Evolutionary conservation across 2,113 vertebrate genomes (phyloP).

Genomic region (Engystomops pustulosus): DNA sequence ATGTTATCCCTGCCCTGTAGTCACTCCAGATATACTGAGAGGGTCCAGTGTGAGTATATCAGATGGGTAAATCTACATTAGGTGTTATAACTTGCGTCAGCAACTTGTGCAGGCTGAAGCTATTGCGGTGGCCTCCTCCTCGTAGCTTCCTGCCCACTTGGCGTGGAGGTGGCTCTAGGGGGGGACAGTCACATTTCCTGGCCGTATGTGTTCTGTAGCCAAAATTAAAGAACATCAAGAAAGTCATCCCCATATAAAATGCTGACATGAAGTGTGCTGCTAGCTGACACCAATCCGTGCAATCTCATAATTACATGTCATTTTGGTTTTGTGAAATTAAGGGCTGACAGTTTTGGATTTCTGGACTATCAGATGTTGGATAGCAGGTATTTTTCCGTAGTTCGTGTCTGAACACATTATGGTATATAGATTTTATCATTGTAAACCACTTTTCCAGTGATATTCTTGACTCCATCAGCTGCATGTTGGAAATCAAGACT

Average conservation of each 20-base stretch:
- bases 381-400: background rate
- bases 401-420: background rate
- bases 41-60: no score
- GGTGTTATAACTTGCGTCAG: no score
- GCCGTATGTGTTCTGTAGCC: no score
- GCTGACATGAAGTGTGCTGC: background rate
- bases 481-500: background rate
- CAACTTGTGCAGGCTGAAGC: no score
- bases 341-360: background rate
- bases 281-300: background rate
- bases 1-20: no score
- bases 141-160: no score
- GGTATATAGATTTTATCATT: background rate
- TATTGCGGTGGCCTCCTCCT: no score
- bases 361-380: background rate
- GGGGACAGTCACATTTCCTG: no score
- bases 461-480: background rate
- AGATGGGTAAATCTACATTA: no score
- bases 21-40: no score
- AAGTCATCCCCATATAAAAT: background rate
- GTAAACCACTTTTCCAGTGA: constrained; percentile 2
- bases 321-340: background rate
- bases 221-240: background rate
- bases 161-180: no score
- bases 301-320: background rate